Percentiles rank a stretch among this genome's conserved stretches.
Conservation (phyloP, 2,797 vertebrate species). For the Antennarius maculatus region DNA sequence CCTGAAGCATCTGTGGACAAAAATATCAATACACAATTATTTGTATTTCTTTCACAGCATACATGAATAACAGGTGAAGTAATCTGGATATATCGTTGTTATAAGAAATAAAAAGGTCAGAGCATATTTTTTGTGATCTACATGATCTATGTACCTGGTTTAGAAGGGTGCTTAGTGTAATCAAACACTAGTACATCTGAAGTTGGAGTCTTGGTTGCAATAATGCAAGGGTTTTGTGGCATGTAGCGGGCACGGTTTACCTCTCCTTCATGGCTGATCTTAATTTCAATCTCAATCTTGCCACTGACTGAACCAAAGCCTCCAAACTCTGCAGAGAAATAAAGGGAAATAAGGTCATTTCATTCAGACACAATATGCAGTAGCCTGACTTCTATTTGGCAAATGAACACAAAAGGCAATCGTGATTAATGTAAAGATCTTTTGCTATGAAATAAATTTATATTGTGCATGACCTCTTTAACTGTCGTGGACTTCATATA, state of each 20-base stretch:
- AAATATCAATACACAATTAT: neutral
- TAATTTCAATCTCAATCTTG: constrained; percentile 98
- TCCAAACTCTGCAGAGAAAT: constrained; percentile 88
- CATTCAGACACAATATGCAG: neutral
- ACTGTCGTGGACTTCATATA: neutral
- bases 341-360: constrained; percentile 4
- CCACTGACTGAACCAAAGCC: constrained; percentile 98
- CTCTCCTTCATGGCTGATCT: constrained; percentile 98
- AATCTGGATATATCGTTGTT: neutral
- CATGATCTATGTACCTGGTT: constrained; percentile 84
- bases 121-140: neutral
- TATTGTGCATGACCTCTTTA: neutral
- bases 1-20: constrained; percentile 89
- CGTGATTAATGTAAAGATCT: neutral
- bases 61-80: neutral
- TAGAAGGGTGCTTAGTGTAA: constrained; percentile 98
- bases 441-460: too few relatives aligned
- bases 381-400: neutral
- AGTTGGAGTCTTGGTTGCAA: constrained; percentile 97
- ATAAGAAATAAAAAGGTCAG: neutral
- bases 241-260: constrained; percentile 97
- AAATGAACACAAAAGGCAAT: neutral
- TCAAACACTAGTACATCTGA: constrained; percentile 97
- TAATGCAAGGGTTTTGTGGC: constrained; percentile 98
- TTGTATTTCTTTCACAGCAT: neutral